Evolutionary conservation across 2,888 invertebrate species (phyloP).

Genomic region (Caenorhabditis macrosperma): DNA sequence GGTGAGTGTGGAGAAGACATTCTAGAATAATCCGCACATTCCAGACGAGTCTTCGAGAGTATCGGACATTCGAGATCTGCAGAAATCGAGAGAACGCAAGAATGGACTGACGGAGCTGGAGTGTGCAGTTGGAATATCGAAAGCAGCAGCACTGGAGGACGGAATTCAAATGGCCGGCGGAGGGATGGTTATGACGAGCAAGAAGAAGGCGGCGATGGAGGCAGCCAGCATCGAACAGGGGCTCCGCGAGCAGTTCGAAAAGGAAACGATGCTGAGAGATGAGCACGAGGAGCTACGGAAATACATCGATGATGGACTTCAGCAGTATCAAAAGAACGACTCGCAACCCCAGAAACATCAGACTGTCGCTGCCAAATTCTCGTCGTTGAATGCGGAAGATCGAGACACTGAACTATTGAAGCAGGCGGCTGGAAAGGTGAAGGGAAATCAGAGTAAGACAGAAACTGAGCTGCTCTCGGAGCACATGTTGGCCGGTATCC

Average conservation of each 20-base stretch:
- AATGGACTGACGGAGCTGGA: conserved; percentile 78
- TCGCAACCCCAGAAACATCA: background rate
- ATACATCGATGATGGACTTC: conserved; percentile 71
- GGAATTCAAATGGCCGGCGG: conserved; percentile 72
- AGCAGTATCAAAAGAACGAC: conserved; percentile 12
- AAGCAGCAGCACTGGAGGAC: conserved; percentile 62
- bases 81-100: conserved; percentile 72
- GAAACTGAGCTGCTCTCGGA: conserved; percentile 99
- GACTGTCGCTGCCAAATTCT: conserved; percentile 16
- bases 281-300: conserved; percentile 78
- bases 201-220: conserved; percentile 73
- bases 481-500: conserved; percentile 99
- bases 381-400: conserved; percentile 53
- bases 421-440: conserved; percentile 52
- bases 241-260: conserved; percentile 78
- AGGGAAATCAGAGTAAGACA: conserved; percentile 87
- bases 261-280: conserved; percentile 77
- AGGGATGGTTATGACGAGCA: conserved; percentile 71
- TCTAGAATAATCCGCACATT: background rate
- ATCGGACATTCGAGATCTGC: conserved; percentile 77
- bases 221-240: conserved; percentile 77
- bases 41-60: conserved; percentile 55
- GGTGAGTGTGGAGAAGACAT: background rate
- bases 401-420: conserved; percentile 35
- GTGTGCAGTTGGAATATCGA: conserved; percentile 77